Percentiles rank a stretch among this genome's conserved stretches.
Evolutionary conservation across 2,113 vertebrate genomes (phyloP).

Genomic region (Oncorhynchus gorbuscha): DNA sequence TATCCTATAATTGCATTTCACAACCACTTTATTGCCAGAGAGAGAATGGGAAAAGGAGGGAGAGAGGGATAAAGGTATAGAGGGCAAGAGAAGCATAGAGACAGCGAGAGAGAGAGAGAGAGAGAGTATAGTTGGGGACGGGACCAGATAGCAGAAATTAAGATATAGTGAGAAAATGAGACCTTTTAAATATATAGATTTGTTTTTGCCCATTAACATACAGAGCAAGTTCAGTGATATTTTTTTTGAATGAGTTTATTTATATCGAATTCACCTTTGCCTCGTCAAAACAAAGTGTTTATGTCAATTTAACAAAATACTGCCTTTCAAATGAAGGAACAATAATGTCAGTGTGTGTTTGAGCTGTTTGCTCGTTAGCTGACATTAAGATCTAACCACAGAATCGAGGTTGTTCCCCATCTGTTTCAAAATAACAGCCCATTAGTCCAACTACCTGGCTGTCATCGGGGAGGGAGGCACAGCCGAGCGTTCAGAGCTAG

Average conservation of each 20-base stretch:
- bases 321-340: too few species aligned
- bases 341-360: too few species aligned
- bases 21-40: not conserved
- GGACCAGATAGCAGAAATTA: not conserved
- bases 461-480: constrained; percentile 21
- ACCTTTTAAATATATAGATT: too few species aligned
- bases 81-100: constrained; percentile 16
- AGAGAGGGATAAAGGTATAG: too few species aligned
- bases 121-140: not conserved
- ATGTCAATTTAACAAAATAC: too few species aligned
- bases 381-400: not conserved
- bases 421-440: constrained; percentile 18
- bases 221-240: too few species aligned
- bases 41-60: not conserved
- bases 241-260: too few species aligned
- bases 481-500: constrained; percentile 6
- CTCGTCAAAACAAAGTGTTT: too few species aligned
- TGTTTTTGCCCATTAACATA: too few species aligned
- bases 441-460: constrained; percentile 18
- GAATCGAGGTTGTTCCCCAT: not conserved
- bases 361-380: not conserved
- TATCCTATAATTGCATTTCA: constrained; percentile 26
- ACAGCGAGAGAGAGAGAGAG: constrained; percentile 16
- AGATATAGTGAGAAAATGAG: too few species aligned
- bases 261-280: too few species aligned